Conservation (phyloP, 2,113 vertebrate species). For the Ascaphus truei region DNA sequence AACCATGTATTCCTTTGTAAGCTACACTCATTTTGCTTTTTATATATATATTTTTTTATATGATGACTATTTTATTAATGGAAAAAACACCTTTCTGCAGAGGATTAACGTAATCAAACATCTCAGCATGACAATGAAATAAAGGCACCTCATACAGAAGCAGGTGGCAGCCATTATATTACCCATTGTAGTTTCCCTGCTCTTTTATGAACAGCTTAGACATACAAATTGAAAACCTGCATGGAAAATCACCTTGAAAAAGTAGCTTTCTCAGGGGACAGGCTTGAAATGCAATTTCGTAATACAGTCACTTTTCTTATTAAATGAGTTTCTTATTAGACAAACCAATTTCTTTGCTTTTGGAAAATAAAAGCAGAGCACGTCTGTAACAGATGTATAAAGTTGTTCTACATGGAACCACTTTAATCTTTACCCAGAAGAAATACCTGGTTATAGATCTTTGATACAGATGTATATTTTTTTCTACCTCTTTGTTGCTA, state of each 20-base stretch:
- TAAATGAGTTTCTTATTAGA: slow-evolving; percentile 32
- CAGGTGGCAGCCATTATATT: slow-evolving; percentile 31
- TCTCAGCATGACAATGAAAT: slow-evolving; percentile 31
- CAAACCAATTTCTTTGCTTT: slow-evolving; percentile 4
- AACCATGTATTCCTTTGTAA: slow-evolving; percentile 10
- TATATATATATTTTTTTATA: slow-evolving; percentile 19
- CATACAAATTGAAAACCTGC: slow-evolving; percentile 34
- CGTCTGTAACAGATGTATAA: slow-evolving; percentile 17
- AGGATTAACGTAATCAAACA: slow-evolving; percentile 34
- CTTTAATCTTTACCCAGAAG: background rate
- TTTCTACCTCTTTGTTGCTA: too few species aligned
- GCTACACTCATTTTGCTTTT: slow-evolving; percentile 4
- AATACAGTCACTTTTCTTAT: slow-evolving; percentile 16
- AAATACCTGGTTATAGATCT: background rate
- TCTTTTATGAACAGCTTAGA: slow-evolving; percentile 26
- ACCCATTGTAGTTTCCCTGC: slow-evolving; percentile 1
- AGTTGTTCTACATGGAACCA: background rate
- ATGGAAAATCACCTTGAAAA: slow-evolving; percentile 27
- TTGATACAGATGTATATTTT: too few species aligned
- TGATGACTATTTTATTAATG: slow-evolving; percentile 27
- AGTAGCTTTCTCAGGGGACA: slow-evolving; percentile 20
- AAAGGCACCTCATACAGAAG: slow-evolving; percentile 12
- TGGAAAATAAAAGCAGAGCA: slow-evolving; percentile 21
- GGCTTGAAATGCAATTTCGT: slow-evolving; percentile 33
- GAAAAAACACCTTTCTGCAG: slow-evolving; percentile 28